phyloP scores from a whole-genome alignment of 2,888 invertebrate species.

The Diaphora mendica region DNA sequence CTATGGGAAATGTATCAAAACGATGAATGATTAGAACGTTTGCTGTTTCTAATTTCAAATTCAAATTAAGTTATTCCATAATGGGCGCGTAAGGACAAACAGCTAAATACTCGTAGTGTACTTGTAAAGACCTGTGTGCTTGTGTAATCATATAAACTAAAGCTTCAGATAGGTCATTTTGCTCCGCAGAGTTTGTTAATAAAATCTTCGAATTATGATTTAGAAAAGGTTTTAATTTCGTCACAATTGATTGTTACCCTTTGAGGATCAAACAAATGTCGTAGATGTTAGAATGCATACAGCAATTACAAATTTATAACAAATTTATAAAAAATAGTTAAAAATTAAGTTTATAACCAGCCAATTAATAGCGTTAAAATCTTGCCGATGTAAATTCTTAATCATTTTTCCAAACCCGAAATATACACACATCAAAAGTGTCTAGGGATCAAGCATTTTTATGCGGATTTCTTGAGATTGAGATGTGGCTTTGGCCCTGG shows the following conservation, averaged over 20 bases:
- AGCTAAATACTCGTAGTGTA: not conserved
- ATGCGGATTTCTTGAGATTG: too few relatives aligned
- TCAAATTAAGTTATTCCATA: slow-evolving; percentile 21
- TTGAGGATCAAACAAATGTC: not conserved
- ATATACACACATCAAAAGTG: too few relatives aligned
- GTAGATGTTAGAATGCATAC: not conserved
- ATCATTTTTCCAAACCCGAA: slow-evolving; percentile 18
- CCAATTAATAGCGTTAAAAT: slow-evolving; percentile 11
- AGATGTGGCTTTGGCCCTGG: too few relatives aligned
- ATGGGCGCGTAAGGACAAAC: slow-evolving; percentile 12
- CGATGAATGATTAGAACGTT: slow-evolving; percentile 52
- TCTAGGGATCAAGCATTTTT: too few relatives aligned
- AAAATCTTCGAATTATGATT: not conserved
- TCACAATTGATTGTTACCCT: not conserved
- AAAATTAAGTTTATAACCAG: not conserved
- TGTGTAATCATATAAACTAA: not conserved
- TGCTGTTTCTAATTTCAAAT: slow-evolving; percentile 45
- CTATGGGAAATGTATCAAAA: slow-evolving; percentile 66
- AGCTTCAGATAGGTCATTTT: not conserved
- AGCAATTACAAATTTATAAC: too few relatives aligned
- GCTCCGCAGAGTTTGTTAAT: not conserved
- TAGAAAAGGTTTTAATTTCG: not conserved
- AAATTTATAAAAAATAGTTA: not conserved
- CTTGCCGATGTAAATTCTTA: slow-evolving; percentile 22
- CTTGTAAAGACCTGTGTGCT: not conserved